A percentile compares a stretch with the other conserved stretches of the same genome.
Conservation (phyloP, 2,797 vertebrate genomes). For the Hoplostethus mediterraneus region DNA sequence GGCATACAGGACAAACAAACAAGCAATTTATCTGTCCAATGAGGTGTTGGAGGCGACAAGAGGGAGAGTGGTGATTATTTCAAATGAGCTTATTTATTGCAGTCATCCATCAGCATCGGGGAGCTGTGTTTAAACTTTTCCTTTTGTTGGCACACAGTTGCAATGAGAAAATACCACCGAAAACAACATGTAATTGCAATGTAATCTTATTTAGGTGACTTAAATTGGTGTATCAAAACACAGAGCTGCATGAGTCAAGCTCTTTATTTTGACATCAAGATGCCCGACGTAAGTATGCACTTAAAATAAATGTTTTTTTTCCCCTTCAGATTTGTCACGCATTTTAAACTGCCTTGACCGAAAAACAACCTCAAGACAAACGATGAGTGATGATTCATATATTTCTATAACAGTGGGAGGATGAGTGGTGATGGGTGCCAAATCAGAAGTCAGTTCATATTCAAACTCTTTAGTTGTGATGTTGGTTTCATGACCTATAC, state of each 20-base stretch:
- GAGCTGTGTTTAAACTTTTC: constrained; percentile 47
- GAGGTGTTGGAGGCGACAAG: constrained; percentile 55
- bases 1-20: constrained; percentile 47
- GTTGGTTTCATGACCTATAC: too few relatives aligned
- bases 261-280: constrained; percentile 40
- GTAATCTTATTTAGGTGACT: constrained; percentile 19
- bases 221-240: constrained; percentile 22
- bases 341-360: constrained; percentile 8
- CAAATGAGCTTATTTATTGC: constrained; percentile 64
- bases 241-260: constrained; percentile 11
- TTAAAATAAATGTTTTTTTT: background rate
- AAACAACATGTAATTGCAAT: constrained; percentile 32
- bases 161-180: constrained; percentile 48
- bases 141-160: constrained; percentile 16
- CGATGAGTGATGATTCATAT: background rate
- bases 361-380: background rate
- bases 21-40: constrained; percentile 58
- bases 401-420: too few relatives aligned
- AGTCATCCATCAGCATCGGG: constrained; percentile 62
- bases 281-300: background rate
- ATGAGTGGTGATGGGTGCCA: too few relatives aligned
- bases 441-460: too few relatives aligned
- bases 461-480: too few relatives aligned
- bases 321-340: constrained; percentile 15
- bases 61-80: constrained; percentile 59